Evolutionary conservation across 2,113 vertebrate species (phyloP).

Genomic region (Tyrannus savana): DNA sequence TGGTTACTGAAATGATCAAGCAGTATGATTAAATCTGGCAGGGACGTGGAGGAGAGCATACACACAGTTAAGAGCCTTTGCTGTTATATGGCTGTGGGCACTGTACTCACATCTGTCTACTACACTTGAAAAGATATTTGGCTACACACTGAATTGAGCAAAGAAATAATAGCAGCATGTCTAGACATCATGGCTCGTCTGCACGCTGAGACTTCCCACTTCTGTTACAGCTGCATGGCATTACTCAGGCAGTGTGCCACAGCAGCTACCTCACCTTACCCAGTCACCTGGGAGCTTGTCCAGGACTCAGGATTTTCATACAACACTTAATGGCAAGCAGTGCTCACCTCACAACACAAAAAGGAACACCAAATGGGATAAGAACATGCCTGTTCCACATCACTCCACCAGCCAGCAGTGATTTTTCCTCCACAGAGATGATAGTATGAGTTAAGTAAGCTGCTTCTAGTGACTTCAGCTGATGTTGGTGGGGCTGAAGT

Average conservation of each 20-base stretch:
- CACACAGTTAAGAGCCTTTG: rapidly evolving
- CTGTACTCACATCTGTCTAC: background rate
- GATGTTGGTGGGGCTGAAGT: background rate
- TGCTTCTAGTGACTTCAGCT: background rate
- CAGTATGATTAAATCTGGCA: rapidly evolving
- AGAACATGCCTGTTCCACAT: background rate
- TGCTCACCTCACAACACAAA: background rate
- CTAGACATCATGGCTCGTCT: background rate
- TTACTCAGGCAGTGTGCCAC: background rate
- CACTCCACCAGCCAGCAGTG: background rate
- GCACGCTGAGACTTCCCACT: background rate
- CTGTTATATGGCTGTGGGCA: rapidly evolving
- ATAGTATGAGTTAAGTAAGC: background rate
- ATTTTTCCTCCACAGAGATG: background rate
- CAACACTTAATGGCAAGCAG: background rate
- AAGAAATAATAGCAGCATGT: background rate
- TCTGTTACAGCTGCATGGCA: rapidly evolving
- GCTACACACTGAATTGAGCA: background rate
- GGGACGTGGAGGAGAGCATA: rapidly evolving
- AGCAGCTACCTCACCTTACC: background rate
- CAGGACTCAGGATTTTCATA: background rate
- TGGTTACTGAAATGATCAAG: background rate
- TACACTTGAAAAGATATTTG: background rate
- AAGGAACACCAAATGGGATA: rapidly evolving
- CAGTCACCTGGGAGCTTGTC: background rate